Evolutionary conservation across 2,888 invertebrate species (phyloP).

Genomic region (Scotopteryx bipunctaria): DNA sequence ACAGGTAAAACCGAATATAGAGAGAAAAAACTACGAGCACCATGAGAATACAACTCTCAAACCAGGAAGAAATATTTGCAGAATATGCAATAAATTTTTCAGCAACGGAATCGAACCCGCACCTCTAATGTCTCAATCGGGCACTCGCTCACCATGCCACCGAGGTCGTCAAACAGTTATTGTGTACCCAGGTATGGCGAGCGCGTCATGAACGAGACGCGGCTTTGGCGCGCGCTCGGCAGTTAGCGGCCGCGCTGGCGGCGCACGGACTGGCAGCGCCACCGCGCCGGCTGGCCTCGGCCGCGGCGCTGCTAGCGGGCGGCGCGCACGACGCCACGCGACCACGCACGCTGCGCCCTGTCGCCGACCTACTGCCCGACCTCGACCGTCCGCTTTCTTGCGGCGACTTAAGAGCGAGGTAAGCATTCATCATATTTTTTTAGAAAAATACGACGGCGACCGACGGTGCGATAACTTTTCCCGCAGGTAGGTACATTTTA

Average conservation of each 20-base stretch:
- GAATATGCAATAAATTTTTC: too few relatives aligned
- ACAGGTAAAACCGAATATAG: constrained; percentile 85
- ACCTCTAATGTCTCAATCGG: too few relatives aligned
- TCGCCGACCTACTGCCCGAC: constrained; percentile 73
- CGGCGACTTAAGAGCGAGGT: constrained; percentile 74
- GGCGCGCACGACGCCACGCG: constrained; percentile 82
- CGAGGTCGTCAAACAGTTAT: neutral
- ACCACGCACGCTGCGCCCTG: constrained; percentile 68
- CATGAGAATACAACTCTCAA: too few relatives aligned
- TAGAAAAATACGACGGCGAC: neutral
- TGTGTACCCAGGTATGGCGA: constrained; percentile 87
- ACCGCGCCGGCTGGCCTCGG: constrained; percentile 86
- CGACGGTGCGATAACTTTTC: too few relatives aligned
- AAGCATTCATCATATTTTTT: neutral
- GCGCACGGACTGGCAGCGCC: constrained; percentile 92
- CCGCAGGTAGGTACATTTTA: neutral
- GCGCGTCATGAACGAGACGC: constrained; percentile 95
- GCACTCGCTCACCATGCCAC: too few relatives aligned
- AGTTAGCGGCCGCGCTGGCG: constrained; percentile 93
- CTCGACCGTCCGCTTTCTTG: constrained; percentile 79
- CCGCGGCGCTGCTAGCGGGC: constrained; percentile 83
- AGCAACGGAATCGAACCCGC: too few relatives aligned
- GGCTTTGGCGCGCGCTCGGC: constrained; percentile 91
- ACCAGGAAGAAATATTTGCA: too few relatives aligned
- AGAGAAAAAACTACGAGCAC: too few relatives aligned